phyloP scores from a whole-genome alignment of 1,140 invertebrate genomes.

The Pissodes strobi region DNA sequence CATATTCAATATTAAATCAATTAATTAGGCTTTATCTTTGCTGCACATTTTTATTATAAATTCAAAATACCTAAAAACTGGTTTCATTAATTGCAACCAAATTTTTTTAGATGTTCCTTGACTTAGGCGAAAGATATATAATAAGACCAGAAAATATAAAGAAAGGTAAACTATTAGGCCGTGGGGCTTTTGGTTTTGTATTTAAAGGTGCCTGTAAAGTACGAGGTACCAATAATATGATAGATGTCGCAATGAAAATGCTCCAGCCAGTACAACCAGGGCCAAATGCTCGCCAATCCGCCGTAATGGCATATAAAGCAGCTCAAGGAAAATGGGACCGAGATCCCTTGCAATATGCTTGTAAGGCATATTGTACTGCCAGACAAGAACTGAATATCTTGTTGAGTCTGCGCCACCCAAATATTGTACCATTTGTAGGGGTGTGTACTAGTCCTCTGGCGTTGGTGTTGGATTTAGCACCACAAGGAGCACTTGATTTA shows the following conservation, averaged over 20 bases:
- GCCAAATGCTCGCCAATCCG: constrained; percentile 71
- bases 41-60: too few species aligned
- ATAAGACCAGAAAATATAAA: constrained; percentile 81
- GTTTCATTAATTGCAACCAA: too few species aligned
- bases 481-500: constrained; percentile 85
- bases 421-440: constrained; percentile 92
- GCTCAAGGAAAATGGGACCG: constrained; percentile 88
- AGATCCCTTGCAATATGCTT: constrained; percentile 87
- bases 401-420: constrained; percentile 80
- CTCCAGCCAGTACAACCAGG: constrained; percentile 91
- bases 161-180: constrained; percentile 81
- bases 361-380: constrained; percentile 93
- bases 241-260: constrained; percentile 93
- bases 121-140: constrained; percentile 79
- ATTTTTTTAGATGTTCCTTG: constrained; percentile 79
- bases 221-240: constrained; percentile 61
- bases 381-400: constrained; percentile 93
- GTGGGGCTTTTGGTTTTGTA: constrained; percentile 97
- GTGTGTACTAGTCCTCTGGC: constrained; percentile 88
- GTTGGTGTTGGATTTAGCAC: constrained; percentile 88
- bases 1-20: too few species aligned
- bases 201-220: constrained; percentile 80
- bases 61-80: too few species aligned
- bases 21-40: too few species aligned
- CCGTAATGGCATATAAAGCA: constrained; percentile 76